A percentile compares a stretch with the other conserved stretches of the same genome.
phyloP scores from a whole-genome alignment of 2,113 vertebrate genomes.

The Lampris incognitus region DNA sequence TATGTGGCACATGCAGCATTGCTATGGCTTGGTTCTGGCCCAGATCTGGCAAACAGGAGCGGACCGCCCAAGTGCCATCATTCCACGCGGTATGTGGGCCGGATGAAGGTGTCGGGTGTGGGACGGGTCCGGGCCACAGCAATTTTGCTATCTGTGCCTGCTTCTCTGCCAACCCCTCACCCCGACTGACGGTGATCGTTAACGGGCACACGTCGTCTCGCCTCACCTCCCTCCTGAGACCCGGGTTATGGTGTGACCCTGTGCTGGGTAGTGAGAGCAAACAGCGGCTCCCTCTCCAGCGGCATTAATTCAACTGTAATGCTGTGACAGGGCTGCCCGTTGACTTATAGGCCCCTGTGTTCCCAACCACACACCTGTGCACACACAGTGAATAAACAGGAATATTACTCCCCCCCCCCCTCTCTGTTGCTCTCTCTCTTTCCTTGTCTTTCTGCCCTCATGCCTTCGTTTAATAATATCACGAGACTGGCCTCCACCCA shows the following conservation, averaged over 20 bases:
- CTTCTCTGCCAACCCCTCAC: slow-evolving; percentile 37
- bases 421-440: neutral
- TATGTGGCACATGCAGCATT: too few species aligned
- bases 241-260: slow-evolving; percentile 36
- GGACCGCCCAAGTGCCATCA: too few species aligned
- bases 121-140: too few species aligned
- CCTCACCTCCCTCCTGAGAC: slow-evolving; percentile 42
- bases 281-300: slow-evolving; percentile 60
- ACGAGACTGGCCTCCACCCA: too few species aligned
- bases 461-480: neutral
- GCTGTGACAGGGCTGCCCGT: slow-evolving; percentile 58
- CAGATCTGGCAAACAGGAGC: too few species aligned
- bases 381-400: slow-evolving; percentile 30
- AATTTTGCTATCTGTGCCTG: neutral
- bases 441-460: slow-evolving; percentile 2
- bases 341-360: slow-evolving; percentile 62
- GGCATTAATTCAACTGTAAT: slow-evolving; percentile 72
- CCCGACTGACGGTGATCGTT: slow-evolving; percentile 62
- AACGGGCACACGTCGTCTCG: slow-evolving; percentile 53
- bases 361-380: slow-evolving; percentile 19
- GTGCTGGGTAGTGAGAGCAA: slow-evolving; percentile 37
- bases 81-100: too few species aligned
- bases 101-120: too few species aligned
- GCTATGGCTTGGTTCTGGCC: too few species aligned
- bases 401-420: slow-evolving; percentile 34